phyloP scores from a whole-genome alignment of 2,797 vertebrate species.

The Mormyrops boulengeri region DNA sequence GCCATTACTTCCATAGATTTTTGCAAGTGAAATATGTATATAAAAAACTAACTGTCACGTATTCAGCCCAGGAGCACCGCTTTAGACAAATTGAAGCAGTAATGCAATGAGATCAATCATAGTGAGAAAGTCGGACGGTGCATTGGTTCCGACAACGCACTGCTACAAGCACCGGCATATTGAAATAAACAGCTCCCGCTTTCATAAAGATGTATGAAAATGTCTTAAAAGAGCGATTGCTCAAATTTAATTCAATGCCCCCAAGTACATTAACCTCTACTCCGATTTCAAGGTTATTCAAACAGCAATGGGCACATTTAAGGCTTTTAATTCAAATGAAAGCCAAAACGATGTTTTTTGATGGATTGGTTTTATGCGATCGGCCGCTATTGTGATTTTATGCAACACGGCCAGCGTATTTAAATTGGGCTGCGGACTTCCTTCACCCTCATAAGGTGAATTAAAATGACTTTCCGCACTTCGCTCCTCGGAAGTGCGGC shows the following conservation, averaged over 20 bases:
- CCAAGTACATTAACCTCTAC: slow-evolving; percentile 25
- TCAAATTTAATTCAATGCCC: slow-evolving; percentile 21
- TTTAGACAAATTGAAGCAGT: slow-evolving; percentile 20
- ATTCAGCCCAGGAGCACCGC: slow-evolving; percentile 2
- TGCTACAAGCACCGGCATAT: not conserved
- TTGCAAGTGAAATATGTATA: slow-evolving; percentile 12
- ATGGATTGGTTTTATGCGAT: slow-evolving; percentile 35
- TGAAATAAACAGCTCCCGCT: slow-evolving; percentile 23
- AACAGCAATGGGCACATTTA: slow-evolving; percentile 26
- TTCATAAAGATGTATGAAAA: slow-evolving; percentile 27
- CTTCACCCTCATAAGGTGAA: slow-evolving; percentile 27
- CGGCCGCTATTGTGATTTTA: slow-evolving; percentile 26
- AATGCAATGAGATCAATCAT: slow-evolving; percentile 23
- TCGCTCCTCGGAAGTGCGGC: not conserved
- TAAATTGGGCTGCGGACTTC: slow-evolving; percentile 20
- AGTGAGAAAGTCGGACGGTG: slow-evolving; percentile 18
- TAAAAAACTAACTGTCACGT: slow-evolving; percentile 8
- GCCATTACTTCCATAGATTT: slow-evolving; percentile 11
- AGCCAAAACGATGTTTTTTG: slow-evolving; percentile 23
- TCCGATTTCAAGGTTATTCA: slow-evolving; percentile 32
- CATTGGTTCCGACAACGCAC: slow-evolving; percentile 13
- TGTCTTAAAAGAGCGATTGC: slow-evolving; percentile 29
- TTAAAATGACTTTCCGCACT: slow-evolving; percentile 24
- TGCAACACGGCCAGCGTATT: slow-evolving; percentile 23
- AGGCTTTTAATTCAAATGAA: slow-evolving; percentile 30